These are phyloP conservation scores for Drosophila affinis DNA, from an alignment of 2,888 invertebrate species.

Conservation along the genomic window DNA sequence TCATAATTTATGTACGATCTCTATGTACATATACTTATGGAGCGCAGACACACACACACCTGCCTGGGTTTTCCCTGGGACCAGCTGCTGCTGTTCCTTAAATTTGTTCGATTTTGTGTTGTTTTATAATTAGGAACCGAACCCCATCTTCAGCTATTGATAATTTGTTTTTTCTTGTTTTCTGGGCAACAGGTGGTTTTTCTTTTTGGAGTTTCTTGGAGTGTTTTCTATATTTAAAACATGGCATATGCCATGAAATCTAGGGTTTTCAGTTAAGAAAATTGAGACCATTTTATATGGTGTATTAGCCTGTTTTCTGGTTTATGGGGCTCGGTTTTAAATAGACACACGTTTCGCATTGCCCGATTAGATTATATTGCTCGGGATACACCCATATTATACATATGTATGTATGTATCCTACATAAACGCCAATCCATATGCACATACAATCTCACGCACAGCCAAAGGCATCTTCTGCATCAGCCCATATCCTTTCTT, in stretches of 20 bases:
- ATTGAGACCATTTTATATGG: conserved; percentile 46
- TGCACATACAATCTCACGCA: conserved; percentile 36
- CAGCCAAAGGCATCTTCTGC: conserved; percentile 29
- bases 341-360: conserved; percentile 67
- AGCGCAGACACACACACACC: conserved; percentile 45
- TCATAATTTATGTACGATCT: conserved; percentile 61
- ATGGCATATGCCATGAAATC: conserved; percentile 1
- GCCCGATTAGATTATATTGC: conserved; percentile 64
- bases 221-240: not conserved
- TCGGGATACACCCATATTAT: conserved; percentile 30
- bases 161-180: conserved; percentile 26
- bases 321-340: conserved; percentile 50
- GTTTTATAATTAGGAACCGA: conserved; percentile 52
- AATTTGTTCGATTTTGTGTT: conserved; percentile 42
- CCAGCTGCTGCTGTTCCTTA: conserved; percentile 59
- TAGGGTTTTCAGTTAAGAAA: conserved; percentile 6
- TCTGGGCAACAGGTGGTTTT: conserved; percentile 33
- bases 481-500: conserved; percentile 26
- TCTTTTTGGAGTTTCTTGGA: not conserved
- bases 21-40: conserved; percentile 1
- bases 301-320: conserved; percentile 46
- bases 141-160: conserved; percentile 10
- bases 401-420: conserved; percentile 1
- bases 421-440: conserved; percentile 28
- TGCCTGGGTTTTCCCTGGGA: conserved; percentile 38